Percentiles rank a stretch among this genome's conserved stretches.
phyloP scores from a whole-genome alignment of 2,888 invertebrate species.

The Melikaiella ostensackeni region DNA sequence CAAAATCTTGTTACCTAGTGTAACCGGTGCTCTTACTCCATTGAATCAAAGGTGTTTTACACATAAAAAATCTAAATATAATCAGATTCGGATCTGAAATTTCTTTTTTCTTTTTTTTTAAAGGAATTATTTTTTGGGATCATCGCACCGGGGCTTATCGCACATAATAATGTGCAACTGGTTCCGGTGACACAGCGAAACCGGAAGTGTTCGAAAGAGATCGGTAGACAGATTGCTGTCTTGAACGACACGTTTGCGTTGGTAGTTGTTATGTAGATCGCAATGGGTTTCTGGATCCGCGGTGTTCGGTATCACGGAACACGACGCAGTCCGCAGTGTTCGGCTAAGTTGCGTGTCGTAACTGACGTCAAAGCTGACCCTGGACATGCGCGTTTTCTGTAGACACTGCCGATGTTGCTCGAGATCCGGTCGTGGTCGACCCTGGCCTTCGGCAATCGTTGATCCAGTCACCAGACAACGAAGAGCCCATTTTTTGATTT shows the following conservation, averaged over 20 bases:
- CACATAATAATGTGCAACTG: not conserved
- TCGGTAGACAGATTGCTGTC: constrained; percentile 7
- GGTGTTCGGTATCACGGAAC: constrained; percentile 3
- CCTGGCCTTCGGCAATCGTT: constrained; percentile 19
- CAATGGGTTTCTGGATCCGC: not conserved
- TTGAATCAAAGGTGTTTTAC: too few species aligned
- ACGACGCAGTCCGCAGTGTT: not conserved
- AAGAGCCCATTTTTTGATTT: not conserved
- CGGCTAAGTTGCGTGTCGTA: not conserved
- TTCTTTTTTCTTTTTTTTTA: too few species aligned
- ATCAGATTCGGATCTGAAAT: too few species aligned
- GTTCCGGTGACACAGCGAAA: not conserved
- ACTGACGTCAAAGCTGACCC: constrained; percentile 75
- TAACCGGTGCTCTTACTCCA: too few species aligned
- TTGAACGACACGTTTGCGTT: not conserved
- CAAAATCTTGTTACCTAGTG: too few species aligned
- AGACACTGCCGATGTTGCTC: constrained; percentile 20
- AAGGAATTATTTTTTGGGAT: not conserved
- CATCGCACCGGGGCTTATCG: not conserved
- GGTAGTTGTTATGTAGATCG: not conserved
- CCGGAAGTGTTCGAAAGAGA: not conserved
- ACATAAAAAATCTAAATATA: too few species aligned
- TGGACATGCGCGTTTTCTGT: constrained; percentile 51
- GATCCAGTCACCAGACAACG: not conserved
- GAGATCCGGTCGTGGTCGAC: constrained; percentile 28